Base-by-base conservation (phyloP, 2,797 vertebrate genomes). In the Ptychobarbus kaznakovi region DNA sequence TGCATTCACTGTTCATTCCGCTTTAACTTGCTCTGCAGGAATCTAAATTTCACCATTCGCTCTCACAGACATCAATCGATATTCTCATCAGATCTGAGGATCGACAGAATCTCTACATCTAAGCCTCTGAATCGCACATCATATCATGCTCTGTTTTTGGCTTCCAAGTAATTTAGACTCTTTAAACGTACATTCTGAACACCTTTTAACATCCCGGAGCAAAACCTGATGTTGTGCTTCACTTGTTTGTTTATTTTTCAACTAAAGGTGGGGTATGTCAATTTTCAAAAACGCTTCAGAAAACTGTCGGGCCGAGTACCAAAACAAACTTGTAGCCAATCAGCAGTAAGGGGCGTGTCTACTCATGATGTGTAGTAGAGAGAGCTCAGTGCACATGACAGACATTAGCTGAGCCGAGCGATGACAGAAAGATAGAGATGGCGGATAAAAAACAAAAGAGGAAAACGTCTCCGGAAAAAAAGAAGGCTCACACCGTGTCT, bases 11-110 rank as follows among this genome's bases (percentile, higher is more conserved):
- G 56, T 88, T 82, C 82, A 46, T 69, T 89, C 46, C 9, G 20
- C 84, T 88, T 80, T 85, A 56, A 90, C 92, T 90, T 86, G 49
- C 79, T 85, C 74, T 81, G 80, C 82, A 49, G 83, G 16, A 80
- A 73, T 35, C 46, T 16, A 75, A 69, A 89, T 82, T 82, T 88
- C 87, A 80, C 85, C 86, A 92, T 84, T 79, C 82, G 9, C 25
- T 25, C 35, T 42, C 12, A 42, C 74, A 80, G 69, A 82, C 83
- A 73, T 68, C 63, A 49, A 72, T 85, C 75, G 12, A 81, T 44
- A 53, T 32, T 83, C 22, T 51, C 42, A 65, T 83, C 72, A 75
- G 44, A 38, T 75, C 72, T 28, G 11, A 32, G 38, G 28, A 25
- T 53, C 65, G 13, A 25, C 79, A 51, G 32, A 83, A 35, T 82